phyloP scores from a whole-genome alignment of 2,113 vertebrate genomes.

The Pseudorectes ferrugineus region DNA sequence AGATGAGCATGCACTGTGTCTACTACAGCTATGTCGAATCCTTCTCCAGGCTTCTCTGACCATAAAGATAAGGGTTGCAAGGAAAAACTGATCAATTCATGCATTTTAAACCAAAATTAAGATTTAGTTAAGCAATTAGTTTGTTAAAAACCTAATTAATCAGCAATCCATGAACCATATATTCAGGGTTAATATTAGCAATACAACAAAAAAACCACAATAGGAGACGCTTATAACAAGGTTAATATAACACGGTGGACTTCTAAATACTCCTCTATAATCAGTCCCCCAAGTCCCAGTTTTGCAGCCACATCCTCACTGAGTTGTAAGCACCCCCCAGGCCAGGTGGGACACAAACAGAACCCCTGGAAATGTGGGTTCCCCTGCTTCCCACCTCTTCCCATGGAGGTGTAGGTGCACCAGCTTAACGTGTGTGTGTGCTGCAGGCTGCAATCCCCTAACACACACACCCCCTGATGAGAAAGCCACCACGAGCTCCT shows the following conservation, averaged over 20 bases:
- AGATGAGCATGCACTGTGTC: neutral
- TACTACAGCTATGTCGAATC: fast-evolving
- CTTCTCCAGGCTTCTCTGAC: neutral
- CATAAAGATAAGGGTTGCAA: neutral
- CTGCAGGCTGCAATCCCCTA: neutral
- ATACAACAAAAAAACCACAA: neutral
- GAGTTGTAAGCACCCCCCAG: neutral
- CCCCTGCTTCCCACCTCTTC: neutral
- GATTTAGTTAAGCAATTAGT: neutral
- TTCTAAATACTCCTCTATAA: neutral
- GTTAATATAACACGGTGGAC: neutral
- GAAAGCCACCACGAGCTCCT: neutral
- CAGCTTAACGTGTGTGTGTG: neutral
- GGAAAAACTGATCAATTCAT: neutral
- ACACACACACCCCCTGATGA: neutral
- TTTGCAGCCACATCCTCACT: neutral
- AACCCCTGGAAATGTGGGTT: neutral
- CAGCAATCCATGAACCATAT: neutral
- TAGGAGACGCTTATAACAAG: neutral
- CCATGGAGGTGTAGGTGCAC: neutral
- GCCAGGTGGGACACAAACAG: neutral
- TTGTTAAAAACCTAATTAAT: neutral
- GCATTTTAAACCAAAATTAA: neutral
- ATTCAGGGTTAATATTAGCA: neutral
- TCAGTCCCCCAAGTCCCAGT: neutral